Base-by-base conservation (phyloP, 2,113 vertebrate genomes). In the Sylvia atricapilla region DNA sequence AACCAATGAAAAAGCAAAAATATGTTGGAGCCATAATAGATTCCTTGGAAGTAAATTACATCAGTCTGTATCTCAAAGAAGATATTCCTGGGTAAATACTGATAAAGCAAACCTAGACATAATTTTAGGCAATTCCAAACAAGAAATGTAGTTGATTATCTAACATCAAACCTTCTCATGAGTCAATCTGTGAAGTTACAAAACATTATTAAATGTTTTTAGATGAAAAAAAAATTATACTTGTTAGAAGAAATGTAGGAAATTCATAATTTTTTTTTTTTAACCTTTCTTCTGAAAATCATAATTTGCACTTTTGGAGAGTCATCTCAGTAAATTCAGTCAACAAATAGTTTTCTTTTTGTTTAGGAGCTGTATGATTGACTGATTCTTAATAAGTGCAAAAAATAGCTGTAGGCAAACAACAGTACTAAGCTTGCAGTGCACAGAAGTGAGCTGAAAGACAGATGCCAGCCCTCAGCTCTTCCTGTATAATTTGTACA, bases 361-460 rank as follows among this genome's bases (percentile, higher is more conserved):
- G 12, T 96, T 96, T 89, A 76, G 49, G n/a, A 92, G 24, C 23
- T 90, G 18, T 63, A 78, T 92, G 83, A 96, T 15, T 90, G 92
- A 94, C 84, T 96, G 87, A 91, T 87, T 91, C 76, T 95, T 95
- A 96, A 90, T 90, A 93, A 95, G 52, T 68, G 43, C 47, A 88
- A 87, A 89, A 95, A 93, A 85, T 78, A 94, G 89, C 96, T 96
- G 62, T 43, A 95, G 92, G 94, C 83, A 80, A 96, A 79, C 72
- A 93, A 67, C 84, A 58, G 55, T 73, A 87, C 75, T 46, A 89
- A 94, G 87, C 64, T 84, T 88, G 75, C 56, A 70, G 60, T 70
- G 63, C 60, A 91, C 33, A 92, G 90, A 94, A 95, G 52, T 90
- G 53, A 92, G 56, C 60, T 94, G 68, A 94, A 80, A 94, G 81